These are phyloP conservation scores for Tryphoninae sp. DNA, from an alignment of 2,888 invertebrate species.

Conservation along the genomic window DNA sequence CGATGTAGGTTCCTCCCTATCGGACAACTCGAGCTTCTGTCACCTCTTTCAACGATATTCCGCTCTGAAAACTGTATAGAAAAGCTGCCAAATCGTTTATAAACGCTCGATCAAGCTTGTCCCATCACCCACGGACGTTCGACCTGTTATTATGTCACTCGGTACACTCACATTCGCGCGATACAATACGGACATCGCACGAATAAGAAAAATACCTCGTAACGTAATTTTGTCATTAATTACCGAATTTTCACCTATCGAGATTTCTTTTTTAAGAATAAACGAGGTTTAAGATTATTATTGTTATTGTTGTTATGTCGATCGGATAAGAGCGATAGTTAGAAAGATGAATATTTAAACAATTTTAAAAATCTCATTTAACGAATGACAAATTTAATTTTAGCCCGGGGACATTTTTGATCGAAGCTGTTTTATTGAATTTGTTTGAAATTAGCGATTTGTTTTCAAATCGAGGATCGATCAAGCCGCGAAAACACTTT, in stretches of 20 bases:
- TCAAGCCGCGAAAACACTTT: background rate
- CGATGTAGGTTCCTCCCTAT: background rate
- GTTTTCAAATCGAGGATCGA: background rate
- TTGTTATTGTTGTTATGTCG: background rate
- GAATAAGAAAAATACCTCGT: conserved; percentile 5
- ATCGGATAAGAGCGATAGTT: background rate
- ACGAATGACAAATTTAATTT: background rate
- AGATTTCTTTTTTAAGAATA: too few relatives aligned
- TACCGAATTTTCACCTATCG: too few relatives aligned
- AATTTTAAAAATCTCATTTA: background rate
- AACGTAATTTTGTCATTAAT: background rate
- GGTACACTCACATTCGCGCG: background rate
- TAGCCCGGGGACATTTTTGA: conserved; percentile 23
- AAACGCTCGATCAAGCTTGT: conserved; percentile 35
- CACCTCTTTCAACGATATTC: conserved; percentile 26
- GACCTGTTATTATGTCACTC: conserved; percentile 38
- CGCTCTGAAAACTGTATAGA: conserved; percentile 28
- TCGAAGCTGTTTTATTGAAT: background rate
- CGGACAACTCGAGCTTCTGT: background rate
- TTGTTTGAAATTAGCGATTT: background rate
- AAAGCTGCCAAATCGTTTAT: conserved; percentile 27
- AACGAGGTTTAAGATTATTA: too few relatives aligned
- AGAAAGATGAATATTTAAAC: background rate
- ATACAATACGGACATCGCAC: conserved; percentile 3
- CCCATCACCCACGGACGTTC: background rate